Conservation (phyloP, 2,797 vertebrate genomes). For the Aplochiton taeniatus region DNA sequence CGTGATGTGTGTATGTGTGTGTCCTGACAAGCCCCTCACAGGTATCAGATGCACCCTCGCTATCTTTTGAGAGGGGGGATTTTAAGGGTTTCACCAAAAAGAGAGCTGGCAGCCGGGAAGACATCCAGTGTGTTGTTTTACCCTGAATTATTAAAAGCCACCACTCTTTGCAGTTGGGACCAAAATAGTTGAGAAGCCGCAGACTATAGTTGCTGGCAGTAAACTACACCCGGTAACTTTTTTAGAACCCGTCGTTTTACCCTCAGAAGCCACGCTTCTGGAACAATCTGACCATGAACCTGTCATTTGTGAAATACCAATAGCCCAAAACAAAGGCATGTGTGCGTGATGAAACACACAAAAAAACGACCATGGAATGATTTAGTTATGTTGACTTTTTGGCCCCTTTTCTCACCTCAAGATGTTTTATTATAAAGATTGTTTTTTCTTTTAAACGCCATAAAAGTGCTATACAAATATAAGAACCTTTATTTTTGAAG, state of each 20-base stretch:
- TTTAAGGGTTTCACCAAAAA: constrained; percentile 63
- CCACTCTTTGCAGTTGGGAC: constrained; percentile 61
- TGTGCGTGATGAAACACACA: no score
- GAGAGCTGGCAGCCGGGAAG: constrained; percentile 61
- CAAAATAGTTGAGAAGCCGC: constrained; percentile 68
- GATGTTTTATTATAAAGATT: no score
- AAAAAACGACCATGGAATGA: no score
- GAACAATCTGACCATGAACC: background rate
- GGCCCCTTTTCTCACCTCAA: no score
- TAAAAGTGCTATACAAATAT: no score
- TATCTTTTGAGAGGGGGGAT: constrained; percentile 35
- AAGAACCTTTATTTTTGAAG: no score
- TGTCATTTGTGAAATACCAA: background rate
- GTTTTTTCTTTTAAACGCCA: no score
- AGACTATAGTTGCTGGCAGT: constrained; percentile 58
- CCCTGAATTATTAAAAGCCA: constrained; percentile 71
- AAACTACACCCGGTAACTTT: constrained; percentile 41
- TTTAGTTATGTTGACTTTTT: no score
- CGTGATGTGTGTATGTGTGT: constrained; percentile 33
- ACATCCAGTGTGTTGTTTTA: constrained; percentile 64
- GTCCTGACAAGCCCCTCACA: constrained; percentile 36
- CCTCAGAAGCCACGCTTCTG: background rate
- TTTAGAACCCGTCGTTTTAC: background rate
- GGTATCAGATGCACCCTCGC: constrained; percentile 32
- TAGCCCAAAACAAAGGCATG: no score